Percentiles rank a stretch among this genome's conserved stretches.
Evolutionary conservation across 2,113 vertebrate species (phyloP).

Genomic region (Rhinolophus ferrumequinum): DNA sequence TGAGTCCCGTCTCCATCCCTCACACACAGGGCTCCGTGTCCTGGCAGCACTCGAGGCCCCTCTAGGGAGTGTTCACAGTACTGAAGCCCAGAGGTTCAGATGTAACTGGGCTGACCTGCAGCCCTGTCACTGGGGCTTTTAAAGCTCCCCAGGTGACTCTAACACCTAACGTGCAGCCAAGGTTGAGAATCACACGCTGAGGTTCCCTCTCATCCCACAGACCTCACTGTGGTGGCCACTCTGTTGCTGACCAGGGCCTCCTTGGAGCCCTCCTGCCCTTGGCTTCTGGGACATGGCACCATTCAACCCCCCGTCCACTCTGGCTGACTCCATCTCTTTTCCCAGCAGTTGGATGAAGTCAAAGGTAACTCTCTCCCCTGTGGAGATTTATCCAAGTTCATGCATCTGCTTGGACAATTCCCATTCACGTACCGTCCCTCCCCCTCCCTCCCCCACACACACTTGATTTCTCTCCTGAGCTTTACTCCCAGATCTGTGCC

Average conservation of each 20-base stretch:
- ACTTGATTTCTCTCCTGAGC: not conserved
- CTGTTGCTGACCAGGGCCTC: not conserved
- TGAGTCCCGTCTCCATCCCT: rapidly evolving
- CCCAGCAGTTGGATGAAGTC: not conserved
- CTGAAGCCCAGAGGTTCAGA: not conserved
- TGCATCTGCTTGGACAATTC: not conserved
- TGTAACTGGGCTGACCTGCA: not conserved
- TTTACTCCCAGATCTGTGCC: not conserved
- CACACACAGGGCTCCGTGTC: not conserved
- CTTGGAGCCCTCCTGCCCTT: not conserved
- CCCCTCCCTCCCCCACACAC: no score
- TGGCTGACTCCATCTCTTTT: not conserved
- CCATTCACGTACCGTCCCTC: rapidly evolving
- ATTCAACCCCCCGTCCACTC: not conserved
- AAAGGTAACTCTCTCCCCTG: not conserved
- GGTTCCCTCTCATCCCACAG: no score
- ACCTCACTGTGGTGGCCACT: not conserved
- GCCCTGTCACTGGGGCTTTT: not conserved
- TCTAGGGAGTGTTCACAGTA: not conserved
- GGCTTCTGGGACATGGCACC: not conserved
- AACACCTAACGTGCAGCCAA: not conserved
- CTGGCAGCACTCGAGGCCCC: not conserved
- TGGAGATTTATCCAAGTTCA: not conserved
- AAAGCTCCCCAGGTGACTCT: not conserved
- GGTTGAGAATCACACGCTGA: not conserved